Conservation (phyloP, 2,888 invertebrate genomes). For the Erebia ligea region DNA sequence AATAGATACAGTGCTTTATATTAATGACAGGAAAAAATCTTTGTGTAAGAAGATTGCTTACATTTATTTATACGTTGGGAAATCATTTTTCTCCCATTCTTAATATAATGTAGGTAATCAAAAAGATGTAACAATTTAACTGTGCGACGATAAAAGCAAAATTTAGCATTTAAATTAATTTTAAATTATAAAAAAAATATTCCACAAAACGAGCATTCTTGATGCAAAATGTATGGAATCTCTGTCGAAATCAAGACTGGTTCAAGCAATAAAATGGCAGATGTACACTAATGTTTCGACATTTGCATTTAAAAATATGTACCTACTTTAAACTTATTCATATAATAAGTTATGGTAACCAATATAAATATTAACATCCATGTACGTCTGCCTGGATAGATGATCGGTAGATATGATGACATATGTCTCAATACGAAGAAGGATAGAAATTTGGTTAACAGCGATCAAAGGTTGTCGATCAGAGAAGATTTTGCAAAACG, state of each 20-base stretch:
- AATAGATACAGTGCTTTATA: slow-evolving; percentile 11
- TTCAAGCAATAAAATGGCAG: slow-evolving; percentile 63
- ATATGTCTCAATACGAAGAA: slow-evolving; percentile 42
- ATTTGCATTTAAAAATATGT: not conserved
- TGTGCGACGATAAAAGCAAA: slow-evolving; percentile 12
- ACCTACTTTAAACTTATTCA: not conserved
- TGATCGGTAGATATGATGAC: slow-evolving; percentile 35
- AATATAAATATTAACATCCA: slow-evolving; percentile 14
- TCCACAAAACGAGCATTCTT: slow-evolving; percentile 30
- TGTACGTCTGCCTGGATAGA: slow-evolving; percentile 41
- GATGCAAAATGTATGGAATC: slow-evolving; percentile 13
- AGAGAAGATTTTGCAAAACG: slow-evolving; percentile 65
- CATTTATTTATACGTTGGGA: not conserved
- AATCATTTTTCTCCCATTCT: not conserved
- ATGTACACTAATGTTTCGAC: slow-evolving; percentile 50
- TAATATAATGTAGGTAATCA: not conserved
- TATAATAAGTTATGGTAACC: too few relatives aligned
- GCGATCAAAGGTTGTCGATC: slow-evolving; percentile 70
- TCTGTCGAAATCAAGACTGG: slow-evolving; percentile 46
- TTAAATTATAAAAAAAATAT: slow-evolving; percentile 12
- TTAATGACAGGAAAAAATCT: not conserved
- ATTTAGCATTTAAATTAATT: slow-evolving; percentile 10
- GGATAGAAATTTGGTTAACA: slow-evolving; percentile 52
- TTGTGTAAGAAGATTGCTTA: not conserved
- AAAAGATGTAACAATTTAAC: not conserved